These are phyloP conservation scores for Sabatieria punctata DNA, from an alignment of 2,888 invertebrate species.

Conservation along the genomic window DNA sequence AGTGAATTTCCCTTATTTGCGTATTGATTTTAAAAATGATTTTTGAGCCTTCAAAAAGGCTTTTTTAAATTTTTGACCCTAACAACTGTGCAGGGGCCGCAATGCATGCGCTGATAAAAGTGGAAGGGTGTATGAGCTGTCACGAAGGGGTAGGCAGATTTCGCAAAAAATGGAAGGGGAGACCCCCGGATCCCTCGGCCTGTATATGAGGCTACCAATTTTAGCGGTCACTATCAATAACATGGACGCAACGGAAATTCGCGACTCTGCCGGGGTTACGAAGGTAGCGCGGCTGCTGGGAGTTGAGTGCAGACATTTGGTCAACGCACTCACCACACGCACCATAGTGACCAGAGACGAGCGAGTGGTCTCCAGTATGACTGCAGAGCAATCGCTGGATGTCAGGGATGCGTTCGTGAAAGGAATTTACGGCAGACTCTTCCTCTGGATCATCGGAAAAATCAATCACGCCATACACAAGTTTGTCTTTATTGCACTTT, in stretches of 20 bases:
- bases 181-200: too few species aligned
- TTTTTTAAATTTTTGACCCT: too few species aligned
- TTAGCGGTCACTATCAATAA: constrained; percentile 51
- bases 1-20: too few species aligned
- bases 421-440: constrained; percentile 89
- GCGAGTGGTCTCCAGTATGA: constrained; percentile 54
- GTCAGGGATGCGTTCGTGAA: constrained; percentile 97
- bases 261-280: constrained; percentile 69
- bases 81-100: too few species aligned
- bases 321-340: constrained; percentile 77
- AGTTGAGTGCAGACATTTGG: constrained; percentile 59
- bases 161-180: too few species aligned
- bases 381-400: constrained; percentile 77
- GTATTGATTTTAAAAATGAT: too few species aligned
- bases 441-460: constrained; percentile 86
- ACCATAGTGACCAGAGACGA: constrained; percentile 55
- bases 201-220: too few species aligned
- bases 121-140: too few species aligned
- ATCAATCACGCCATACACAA: constrained; percentile 73
- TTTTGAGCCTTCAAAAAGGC: too few species aligned
- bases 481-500: too few species aligned
- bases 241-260: constrained; percentile 89
- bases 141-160: too few species aligned
- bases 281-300: constrained; percentile 58
- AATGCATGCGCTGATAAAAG: too few species aligned